phyloP scores from a whole-genome alignment of 2,888 invertebrate genomes.

The Ceraclea dissimilis region DNA sequence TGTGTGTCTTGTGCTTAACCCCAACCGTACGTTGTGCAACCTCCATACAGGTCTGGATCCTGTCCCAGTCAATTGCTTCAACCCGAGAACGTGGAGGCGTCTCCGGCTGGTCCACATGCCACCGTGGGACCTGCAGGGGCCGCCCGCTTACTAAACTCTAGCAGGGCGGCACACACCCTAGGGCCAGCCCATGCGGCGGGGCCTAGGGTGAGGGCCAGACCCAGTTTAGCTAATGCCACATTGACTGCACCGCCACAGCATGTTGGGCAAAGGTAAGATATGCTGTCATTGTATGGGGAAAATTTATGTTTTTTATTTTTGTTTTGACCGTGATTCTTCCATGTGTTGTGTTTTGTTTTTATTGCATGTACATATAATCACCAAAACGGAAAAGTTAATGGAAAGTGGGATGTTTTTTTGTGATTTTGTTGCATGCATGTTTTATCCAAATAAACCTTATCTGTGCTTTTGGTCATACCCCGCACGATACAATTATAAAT shows the following conservation, averaged over 20 bases:
- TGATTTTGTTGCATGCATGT: conserved; percentile 4
- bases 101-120: conserved; percentile 25
- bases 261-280: not conserved
- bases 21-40: no score
- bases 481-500: no score
- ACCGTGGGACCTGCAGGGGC: conserved; percentile 31
- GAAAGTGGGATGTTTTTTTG: not conserved
- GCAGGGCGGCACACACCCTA: conserved; percentile 8
- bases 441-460: not conserved
- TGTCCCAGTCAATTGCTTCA: conserved; percentile 86
- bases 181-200: conserved; percentile 19
- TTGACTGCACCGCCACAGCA: conserved; percentile 5
- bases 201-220: conserved; percentile 30
- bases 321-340: not conserved
- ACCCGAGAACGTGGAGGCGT: conserved; percentile 17
- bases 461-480: no score
- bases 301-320: not conserved
- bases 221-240: conserved; percentile 27
- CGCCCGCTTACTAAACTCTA: conserved; percentile 23
- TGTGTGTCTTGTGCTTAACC: no score
- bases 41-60: conserved; percentile 71
- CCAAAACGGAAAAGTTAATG: no score
- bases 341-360: not conserved
- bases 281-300: no score
- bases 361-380: no score